Evolutionary conservation across 2,797 vertebrate genomes (phyloP).

Genomic region (Buphagus erythrorhynchus): DNA sequence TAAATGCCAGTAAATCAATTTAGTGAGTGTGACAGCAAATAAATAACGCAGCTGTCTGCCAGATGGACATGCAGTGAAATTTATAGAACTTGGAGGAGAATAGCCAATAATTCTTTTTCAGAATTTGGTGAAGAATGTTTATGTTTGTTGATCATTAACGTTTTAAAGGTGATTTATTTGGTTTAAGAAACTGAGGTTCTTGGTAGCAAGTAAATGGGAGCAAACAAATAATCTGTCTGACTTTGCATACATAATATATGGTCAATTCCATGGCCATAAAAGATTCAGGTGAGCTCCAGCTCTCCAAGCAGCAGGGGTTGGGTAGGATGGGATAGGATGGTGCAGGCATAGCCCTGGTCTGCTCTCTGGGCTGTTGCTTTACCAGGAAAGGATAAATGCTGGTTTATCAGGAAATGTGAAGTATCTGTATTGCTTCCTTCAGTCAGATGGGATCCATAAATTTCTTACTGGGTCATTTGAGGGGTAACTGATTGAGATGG

Average conservation of each 20-base stretch:
- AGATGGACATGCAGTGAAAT: neutral
- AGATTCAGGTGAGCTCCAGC: neutral
- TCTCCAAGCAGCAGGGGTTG: neutral
- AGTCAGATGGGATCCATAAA: neutral
- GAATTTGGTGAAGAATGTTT: neutral
- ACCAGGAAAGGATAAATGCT: neutral
- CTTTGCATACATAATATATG: neutral
- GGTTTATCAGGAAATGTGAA: neutral
- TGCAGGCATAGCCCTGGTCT: neutral
- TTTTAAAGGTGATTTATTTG: neutral
- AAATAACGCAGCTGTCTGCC: conserved; percentile 11
- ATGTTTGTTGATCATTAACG: neutral
- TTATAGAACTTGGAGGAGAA: neutral
- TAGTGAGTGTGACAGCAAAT: conserved; percentile 2
- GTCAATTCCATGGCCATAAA: neutral
- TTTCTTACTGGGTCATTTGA: neutral
- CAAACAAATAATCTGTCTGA: neutral
- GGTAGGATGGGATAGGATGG: neutral
- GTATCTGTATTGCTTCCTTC: neutral
- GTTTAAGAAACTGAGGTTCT: neutral
- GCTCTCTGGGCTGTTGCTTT: neutral
- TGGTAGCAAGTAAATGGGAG: neutral
- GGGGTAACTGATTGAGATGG: neutral
- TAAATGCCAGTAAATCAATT: conserved; percentile 29
- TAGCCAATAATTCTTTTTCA: neutral